Evolutionary conservation across 2,888 invertebrate genomes (phyloP), one percentile per base, ranked within the genome.

Genomic region (Pantelozetes paolii): DNA sequence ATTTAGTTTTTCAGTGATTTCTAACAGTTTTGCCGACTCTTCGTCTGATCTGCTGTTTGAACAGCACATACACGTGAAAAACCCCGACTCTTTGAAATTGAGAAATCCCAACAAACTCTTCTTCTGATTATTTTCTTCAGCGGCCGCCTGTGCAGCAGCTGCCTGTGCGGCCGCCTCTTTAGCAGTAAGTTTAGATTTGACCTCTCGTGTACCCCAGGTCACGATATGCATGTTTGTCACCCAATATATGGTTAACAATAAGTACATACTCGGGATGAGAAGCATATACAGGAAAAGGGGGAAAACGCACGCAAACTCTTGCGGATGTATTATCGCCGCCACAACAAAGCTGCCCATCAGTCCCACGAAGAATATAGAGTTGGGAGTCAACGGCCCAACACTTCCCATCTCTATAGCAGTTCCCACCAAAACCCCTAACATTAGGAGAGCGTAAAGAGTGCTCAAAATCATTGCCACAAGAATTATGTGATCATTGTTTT

Each of bases 381-480:
- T 32, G 96, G 97, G 0, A 97, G 97, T 32, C 1, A 73, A 69
- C 0, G n/a, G 8, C 3, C 69, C 70, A 67, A 97, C 96, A 86
- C 98, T 97, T 86, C 5, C 15, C 18, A 73, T 73, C 8, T 73
- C 73, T 2, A 73, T 28, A 1, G 26, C 69, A 26, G 70, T 96
- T 87, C 98, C 97, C 71, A 99, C 97, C 79, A 98, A 92, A 30
- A 99, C 98, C 78, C 98, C 94, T 94, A 99, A 98, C 97, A 98
- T 98, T 79, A 97, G 90, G 84, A 98, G 86, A 23, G 97, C 96
- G 83, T 98, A 98, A n/a, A 89, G 88, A 18, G 95, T 94, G 18
- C 96, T 95, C 78, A 98, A 84, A 78, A 98, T 91, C 84, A 95
- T 95, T 6, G 98, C 97, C 73, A 94, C 89, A 73, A 94, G 84